Percentiles rank a stretch among this genome's conserved stretches.
Evolutionary conservation across 2,888 invertebrate genomes (phyloP).

Genomic region (Lypha dubia): DNA sequence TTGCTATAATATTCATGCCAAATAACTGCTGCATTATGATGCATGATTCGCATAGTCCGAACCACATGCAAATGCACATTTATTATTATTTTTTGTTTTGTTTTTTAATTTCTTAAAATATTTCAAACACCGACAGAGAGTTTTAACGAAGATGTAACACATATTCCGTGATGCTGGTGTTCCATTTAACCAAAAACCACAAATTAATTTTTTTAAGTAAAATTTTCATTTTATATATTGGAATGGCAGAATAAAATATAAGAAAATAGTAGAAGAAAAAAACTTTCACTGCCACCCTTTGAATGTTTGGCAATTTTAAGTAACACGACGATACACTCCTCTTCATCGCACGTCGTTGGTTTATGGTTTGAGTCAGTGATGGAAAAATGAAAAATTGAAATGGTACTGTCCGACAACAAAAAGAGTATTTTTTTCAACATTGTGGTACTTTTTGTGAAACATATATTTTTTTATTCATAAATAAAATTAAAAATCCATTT

Average conservation of each 20-base stretch:
- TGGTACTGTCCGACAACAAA: no score
- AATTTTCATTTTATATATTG: constrained; percentile 11
- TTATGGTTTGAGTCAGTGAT: no score
- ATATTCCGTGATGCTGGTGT: background rate
- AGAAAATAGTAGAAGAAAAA: constrained; percentile 11
- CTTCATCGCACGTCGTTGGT: constrained; percentile 1
- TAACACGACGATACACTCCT: constrained; percentile 6
- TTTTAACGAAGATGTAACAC: background rate
- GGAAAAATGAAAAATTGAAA: no score
- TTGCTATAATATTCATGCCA: constrained; percentile 28
- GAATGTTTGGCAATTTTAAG: constrained; percentile 39
- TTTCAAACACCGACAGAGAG: background rate
- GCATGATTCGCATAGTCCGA: background rate
- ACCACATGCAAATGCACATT: background rate
- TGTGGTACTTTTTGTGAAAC: no score
- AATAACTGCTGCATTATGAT: background rate
- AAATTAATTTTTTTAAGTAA: background rate
- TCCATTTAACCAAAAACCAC: background rate
- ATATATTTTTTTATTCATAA: no score
- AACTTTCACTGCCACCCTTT: constrained; percentile 65
- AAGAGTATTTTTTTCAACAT: no score
- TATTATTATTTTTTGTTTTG: background rate
- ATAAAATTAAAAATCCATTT: no score
- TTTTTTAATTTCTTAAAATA: constrained; percentile 1
- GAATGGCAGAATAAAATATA: constrained; percentile 6